Conservation (phyloP, 2,113 vertebrate species). For the Micronycteris hirsuta region DNA sequence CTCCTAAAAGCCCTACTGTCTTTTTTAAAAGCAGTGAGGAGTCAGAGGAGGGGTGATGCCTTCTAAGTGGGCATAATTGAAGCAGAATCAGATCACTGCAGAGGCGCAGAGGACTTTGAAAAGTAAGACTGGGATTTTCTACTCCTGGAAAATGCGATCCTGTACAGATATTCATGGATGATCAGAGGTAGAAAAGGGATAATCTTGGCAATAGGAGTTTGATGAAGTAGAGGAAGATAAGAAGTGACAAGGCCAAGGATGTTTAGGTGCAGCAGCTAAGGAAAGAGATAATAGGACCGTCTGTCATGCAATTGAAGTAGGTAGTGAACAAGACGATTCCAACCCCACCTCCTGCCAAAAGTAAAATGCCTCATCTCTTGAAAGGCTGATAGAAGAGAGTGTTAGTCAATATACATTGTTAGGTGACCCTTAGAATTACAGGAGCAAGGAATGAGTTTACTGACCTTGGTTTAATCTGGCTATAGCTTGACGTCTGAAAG, state of each 20-base stretch:
- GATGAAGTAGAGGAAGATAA: constrained; percentile 57
- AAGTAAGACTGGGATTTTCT: constrained; percentile 11
- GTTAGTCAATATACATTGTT: constrained; percentile 22
- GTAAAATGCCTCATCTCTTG: background rate
- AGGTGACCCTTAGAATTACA: constrained; percentile 51
- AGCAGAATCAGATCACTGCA: background rate
- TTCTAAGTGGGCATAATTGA: background rate
- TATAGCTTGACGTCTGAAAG: constrained; percentile 50
- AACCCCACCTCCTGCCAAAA: constrained; percentile 40
- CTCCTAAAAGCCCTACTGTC: background rate
- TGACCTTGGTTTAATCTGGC: constrained; percentile 61
- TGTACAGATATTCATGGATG: constrained; percentile 12
- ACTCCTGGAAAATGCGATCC: constrained; percentile 1
- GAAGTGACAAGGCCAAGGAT: constrained; percentile 44
- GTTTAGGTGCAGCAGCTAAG: constrained; percentile 33
- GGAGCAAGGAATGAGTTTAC: constrained; percentile 53
- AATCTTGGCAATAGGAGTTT: constrained; percentile 38
- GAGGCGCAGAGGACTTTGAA: background rate
- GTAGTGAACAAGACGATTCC: background rate
- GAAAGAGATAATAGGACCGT: constrained; percentile 37
- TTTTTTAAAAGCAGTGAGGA: background rate
- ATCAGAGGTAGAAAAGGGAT: constrained; percentile 33
- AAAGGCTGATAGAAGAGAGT: constrained; percentile 29
- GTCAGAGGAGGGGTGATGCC: background rate
- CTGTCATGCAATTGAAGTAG: constrained; percentile 38